Evolutionary conservation across 2,888 invertebrate species (phyloP).

Genomic region (Phortica magna): DNA sequence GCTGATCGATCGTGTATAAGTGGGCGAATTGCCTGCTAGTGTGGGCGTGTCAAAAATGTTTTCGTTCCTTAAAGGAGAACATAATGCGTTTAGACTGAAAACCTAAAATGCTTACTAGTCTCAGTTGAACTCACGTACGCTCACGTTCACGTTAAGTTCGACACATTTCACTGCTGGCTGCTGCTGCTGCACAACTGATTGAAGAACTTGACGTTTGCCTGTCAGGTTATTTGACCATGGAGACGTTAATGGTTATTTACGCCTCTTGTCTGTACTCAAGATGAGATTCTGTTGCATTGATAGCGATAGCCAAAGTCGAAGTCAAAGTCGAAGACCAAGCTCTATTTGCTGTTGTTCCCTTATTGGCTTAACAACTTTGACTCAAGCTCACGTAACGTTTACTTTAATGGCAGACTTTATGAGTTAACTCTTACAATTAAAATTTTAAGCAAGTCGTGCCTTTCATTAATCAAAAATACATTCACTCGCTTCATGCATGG

Average conservation of each 20-base stretch:
- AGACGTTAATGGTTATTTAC: conserved; percentile 20
- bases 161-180: not conserved
- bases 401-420: conserved; percentile 10
- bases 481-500: not conserved
- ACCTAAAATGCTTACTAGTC: not conserved
- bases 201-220: not conserved
- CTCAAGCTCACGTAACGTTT: too few species aligned
- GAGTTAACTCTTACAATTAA: not conserved
- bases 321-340: too few species aligned
- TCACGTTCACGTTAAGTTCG: not conserved
- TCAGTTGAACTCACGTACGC: not conserved
- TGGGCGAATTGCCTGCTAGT: not conserved
- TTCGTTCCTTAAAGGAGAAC: not conserved
- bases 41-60: conserved; percentile 3
- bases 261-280: not conserved
- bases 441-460: not conserved
- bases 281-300: not conserved
- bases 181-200: not conserved
- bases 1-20: not conserved
- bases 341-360: too few species aligned
- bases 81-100: not conserved
- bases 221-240: conserved; percentile 22
- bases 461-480: not conserved
- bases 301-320: not conserved
- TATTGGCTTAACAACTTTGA: too few species aligned